phyloP scores from a whole-genome alignment of 2,113 vertebrate genomes.

The Zapus hudsonius region DNA sequence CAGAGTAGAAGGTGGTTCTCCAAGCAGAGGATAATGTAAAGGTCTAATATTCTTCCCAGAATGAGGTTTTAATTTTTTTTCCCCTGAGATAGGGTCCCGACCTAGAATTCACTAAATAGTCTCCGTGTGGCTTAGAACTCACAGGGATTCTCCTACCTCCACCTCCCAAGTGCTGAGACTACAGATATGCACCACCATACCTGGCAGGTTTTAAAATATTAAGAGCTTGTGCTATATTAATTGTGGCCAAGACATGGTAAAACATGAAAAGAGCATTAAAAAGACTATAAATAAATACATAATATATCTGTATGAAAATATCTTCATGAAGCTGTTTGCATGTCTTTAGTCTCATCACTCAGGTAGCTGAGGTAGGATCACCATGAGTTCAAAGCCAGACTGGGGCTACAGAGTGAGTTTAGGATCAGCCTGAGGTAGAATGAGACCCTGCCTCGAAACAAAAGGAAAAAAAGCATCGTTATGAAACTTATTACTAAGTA shows the following conservation, averaged over 20 bases:
- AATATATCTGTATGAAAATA: not conserved
- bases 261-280: not conserved
- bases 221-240: not conserved
- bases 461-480: too few species aligned
- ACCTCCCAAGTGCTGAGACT: too few species aligned
- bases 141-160: too few species aligned
- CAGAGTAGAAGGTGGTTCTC: constrained; percentile 19
- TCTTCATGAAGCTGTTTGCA: not conserved
- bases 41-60: constrained; percentile 47
- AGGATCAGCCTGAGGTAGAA: too few species aligned
- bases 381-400: too few species aligned
- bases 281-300: not conserved
- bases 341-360: not conserved
- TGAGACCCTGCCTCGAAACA: too few species aligned
- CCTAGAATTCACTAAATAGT: too few species aligned
- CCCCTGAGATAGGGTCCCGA: too few species aligned
- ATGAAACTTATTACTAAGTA: too few species aligned
- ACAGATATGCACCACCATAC: too few species aligned
- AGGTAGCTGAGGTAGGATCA: not conserved
- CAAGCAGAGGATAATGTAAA: constrained; percentile 58
- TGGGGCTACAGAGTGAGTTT: too few species aligned
- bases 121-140: too few species aligned
- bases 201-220: constrained; percentile 56
- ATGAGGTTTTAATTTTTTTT: not conserved
- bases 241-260: not conserved